Conservation (phyloP, 2,888 invertebrate genomes). For the Ashinkailepas kermadecensis region DNA sequence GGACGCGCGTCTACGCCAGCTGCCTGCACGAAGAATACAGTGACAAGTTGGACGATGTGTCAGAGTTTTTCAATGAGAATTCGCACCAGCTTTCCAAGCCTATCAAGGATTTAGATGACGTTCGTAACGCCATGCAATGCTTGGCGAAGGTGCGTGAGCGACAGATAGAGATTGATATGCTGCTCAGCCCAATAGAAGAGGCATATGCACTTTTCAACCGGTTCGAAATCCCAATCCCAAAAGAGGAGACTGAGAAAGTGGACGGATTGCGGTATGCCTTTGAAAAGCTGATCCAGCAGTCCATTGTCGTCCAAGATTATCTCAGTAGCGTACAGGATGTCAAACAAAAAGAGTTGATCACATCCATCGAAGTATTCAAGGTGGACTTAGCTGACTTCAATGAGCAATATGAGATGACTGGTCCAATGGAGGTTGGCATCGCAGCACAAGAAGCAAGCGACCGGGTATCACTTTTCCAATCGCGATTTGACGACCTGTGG, state of each 20-base stretch:
- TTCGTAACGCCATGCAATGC: conserved; percentile 68
- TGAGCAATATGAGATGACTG: conserved; percentile 61
- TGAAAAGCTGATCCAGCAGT: conserved; percentile 55
- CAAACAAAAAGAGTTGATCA: conserved; percentile 60
- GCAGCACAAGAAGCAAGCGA: conserved; percentile 47
- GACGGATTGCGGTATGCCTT: conserved; percentile 70
- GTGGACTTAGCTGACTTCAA: conserved; percentile 61
- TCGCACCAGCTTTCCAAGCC: conserved; percentile 60
- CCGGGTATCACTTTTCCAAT: conserved; percentile 64
- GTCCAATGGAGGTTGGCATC: conserved; percentile 78
- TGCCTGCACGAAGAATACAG: conserved; percentile 61
- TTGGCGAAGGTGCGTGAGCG: conserved; percentile 65
- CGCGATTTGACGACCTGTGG: conserved; percentile 74
- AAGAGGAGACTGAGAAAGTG: conserved; percentile 70
- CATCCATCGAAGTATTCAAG: conserved; percentile 59
- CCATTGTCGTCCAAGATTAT: neutral
- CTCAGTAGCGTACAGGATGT: conserved; percentile 62
- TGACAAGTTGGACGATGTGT: conserved; percentile 58
- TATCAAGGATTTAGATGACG: conserved; percentile 57
- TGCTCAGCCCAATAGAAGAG: conserved; percentile 66
- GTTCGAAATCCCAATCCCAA: conserved; percentile 51
- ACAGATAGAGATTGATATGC: conserved; percentile 72
- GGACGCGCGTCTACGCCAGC: conserved; percentile 66
- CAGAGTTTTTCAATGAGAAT: conserved; percentile 67
- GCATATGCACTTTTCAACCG: conserved; percentile 61